Evolutionary conservation across 2,113 vertebrate genomes (phyloP), one percentile per base, ranked within the genome.

Genomic region (Calidris pygmaea): DNA sequence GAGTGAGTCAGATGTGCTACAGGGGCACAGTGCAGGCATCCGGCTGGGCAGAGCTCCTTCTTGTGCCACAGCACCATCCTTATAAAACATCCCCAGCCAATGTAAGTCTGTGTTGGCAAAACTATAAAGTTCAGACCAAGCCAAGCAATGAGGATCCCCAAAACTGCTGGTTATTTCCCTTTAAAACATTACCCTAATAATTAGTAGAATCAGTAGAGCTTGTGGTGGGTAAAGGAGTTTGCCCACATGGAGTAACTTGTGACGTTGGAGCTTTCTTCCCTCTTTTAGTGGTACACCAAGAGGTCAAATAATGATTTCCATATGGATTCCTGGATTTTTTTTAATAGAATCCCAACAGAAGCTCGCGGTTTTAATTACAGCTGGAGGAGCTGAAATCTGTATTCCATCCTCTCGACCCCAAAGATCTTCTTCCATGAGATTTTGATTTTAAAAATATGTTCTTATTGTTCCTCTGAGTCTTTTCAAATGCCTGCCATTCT

Each of bases 371-470:
- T 96, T 89, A 95, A 93, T 90, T 93, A 55, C 35, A 93, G 66
- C 10, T 83, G 52, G 48, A 91, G 59, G 82, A 97, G 70, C 41
- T 74, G 37, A 90, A 96, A 95, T 94, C 30, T 88, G 85, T 90
- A 67, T 93, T 94, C 48, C 60, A 65, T 92, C 34, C 43, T 39
- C 29, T 71, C 39, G 12, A 48, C 37, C 78, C 43, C 93, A 97
- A 88, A 70, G 22, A 78, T 86, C 66, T 92, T 96, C 94, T 53
- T 96, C 48, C 45, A 89, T 65, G 84, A 97, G 77, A 91, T 72
- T 96, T 87, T 94, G 12, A 96, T 91, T 96, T 91, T 20, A 22
- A 87, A 95, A 98, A 79, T 73, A 90, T 43, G 53, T 91, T 90
- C 67, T 85, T 63, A 94, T 96, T 94, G 92, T 90, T 78, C 78